These are phyloP conservation scores for Choloepus didactylus DNA, from an alignment of 2,797 vertebrate genomes.

Conservation along the genomic window DNA sequence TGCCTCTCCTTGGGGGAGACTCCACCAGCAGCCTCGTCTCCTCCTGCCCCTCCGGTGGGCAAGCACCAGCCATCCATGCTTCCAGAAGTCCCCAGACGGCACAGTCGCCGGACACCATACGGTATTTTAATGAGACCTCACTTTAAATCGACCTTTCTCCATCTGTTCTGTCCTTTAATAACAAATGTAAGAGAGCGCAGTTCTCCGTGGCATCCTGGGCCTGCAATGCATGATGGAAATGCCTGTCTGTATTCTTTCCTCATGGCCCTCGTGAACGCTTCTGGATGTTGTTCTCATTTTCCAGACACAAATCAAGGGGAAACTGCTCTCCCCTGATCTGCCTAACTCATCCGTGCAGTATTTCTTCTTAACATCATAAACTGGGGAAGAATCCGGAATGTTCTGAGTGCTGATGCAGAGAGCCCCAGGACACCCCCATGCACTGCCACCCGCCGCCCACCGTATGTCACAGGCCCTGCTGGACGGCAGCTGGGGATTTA, in stretches of 20 bases:
- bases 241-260: conserved; percentile 29
- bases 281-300: conserved; percentile 67
- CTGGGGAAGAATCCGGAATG: background rate
- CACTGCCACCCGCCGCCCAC: conserved; percentile 71
- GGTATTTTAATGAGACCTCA: conserved; percentile 75
- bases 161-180: conserved; percentile 80
- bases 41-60: conserved; percentile 12
- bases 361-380: conserved; percentile 73
- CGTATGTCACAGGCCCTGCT: conserved; percentile 67
- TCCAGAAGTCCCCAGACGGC: conserved; percentile 63
- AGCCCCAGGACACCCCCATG: conserved; percentile 48
- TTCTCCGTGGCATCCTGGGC: conserved; percentile 54
- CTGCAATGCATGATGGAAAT: background rate
- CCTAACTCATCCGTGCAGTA: conserved; percentile 35
- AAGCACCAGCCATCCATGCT: conserved; percentile 30
- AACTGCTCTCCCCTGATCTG: conserved; percentile 67
- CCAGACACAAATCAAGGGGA: conserved; percentile 72
- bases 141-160: conserved; percentile 80
- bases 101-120: conserved; percentile 4
- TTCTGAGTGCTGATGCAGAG: conserved; percentile 28
- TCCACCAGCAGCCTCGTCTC: conserved; percentile 1
- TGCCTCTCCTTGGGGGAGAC: background rate
- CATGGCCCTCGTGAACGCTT: background rate
- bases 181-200: conserved; percentile 65
- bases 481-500: conserved; percentile 68